These are phyloP conservation scores for Holothuria glaberrima DNA, from an alignment of 35 echinoderm and acorn worm genomes.

Conservation along the genomic window DNA sequence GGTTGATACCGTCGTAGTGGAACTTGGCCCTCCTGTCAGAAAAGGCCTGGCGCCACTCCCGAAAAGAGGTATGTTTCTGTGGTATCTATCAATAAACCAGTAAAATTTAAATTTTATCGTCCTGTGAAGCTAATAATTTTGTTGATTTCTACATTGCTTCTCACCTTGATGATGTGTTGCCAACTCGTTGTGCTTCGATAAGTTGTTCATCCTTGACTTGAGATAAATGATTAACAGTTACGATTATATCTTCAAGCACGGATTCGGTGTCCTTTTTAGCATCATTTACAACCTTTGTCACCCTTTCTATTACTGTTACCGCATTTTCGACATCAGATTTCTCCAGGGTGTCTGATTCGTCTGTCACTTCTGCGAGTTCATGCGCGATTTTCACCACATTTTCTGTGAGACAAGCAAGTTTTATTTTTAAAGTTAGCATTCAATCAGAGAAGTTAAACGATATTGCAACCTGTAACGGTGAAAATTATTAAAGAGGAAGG, in stretches of 20 bases:
- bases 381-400: not conserved
- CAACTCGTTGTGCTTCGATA: not conserved
- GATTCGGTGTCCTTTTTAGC: not conserved
- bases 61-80: too few relatives aligned
- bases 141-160: not conserved
- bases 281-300: not conserved
- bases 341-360: not conserved
- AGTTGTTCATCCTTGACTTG: not conserved
- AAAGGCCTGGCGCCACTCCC: too few relatives aligned
- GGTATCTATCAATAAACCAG: too few relatives aligned
- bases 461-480: too few relatives aligned
- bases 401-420: not conserved
- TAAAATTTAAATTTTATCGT: too few relatives aligned
- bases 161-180: conserved; percentile 10
- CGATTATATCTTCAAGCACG: not conserved
- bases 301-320: conserved; percentile 2
- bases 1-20: too few relatives aligned
- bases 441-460: too few relatives aligned
- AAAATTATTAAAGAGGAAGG: too few relatives aligned
- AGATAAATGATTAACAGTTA: not conserved
- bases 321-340: conserved; percentile 20
- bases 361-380: not conserved
- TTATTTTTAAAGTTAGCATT: too few relatives aligned
- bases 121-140: too few relatives aligned
- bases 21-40: too few relatives aligned